A percentile compares a stretch with the other conserved stretches of the same genome.
These are phyloP conservation scores for Montipora cactus DNA, from an alignment of 64 coral and sea anemone species.

Conservation along the genomic window DNA sequence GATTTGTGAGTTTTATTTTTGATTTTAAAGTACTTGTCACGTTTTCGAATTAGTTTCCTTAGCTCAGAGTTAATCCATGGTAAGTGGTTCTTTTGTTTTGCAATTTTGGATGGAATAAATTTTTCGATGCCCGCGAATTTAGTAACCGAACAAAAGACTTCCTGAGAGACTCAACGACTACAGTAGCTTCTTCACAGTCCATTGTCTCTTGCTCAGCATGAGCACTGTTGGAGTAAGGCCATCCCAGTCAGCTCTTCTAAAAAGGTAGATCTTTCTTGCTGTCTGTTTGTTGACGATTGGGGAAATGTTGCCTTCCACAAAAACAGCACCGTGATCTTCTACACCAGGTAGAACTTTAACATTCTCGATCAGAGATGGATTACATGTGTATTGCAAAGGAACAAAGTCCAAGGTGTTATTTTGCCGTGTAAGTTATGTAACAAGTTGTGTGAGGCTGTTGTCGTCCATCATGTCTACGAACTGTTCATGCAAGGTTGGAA, in stretches of 20 bases:
- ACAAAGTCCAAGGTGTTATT: constrained; percentile 8
- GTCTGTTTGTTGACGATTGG: constrained; percentile 46
- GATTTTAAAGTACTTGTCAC: too few relatives aligned
- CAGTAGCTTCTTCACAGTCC: not conserved
- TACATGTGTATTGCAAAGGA: not conserved
- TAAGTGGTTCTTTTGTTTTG: not conserved
- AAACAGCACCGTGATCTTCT: not conserved
- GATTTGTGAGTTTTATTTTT: too few relatives aligned
- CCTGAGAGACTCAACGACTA: not conserved
- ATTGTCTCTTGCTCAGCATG: not conserved
- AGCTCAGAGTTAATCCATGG: not conserved
- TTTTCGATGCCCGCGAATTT: not conserved
- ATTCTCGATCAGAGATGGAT: not conserved
- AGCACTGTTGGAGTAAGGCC: not conserved
- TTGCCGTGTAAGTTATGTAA: not conserved
- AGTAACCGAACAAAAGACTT: not conserved
- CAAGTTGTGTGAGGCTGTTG: constrained; percentile 1
- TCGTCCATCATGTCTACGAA: not conserved
- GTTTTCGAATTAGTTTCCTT: not conserved
- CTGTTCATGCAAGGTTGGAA: not conserved
- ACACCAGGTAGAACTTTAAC: not conserved
- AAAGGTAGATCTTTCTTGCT: not conserved
- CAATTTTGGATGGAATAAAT: constrained; percentile 3
- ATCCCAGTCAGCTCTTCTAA: constrained; percentile 17
- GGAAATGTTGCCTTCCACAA: constrained; percentile 11